Evolutionary conservation across 2,113 vertebrate genomes (phyloP).

Genomic region (Campylomormyrus numenius): DNA sequence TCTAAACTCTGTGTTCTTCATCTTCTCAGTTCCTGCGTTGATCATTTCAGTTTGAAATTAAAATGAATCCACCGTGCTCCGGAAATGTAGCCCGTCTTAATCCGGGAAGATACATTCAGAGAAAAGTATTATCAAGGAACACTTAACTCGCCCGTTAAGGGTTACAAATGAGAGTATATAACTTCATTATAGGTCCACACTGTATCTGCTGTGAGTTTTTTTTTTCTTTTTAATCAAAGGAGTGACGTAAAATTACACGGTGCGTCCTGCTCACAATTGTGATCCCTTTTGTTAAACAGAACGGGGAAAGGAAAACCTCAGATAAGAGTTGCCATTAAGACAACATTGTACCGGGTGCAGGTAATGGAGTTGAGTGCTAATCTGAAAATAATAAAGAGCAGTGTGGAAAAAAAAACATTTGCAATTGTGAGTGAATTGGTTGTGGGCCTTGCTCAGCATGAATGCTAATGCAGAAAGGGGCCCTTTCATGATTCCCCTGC

Average conservation of each 20-base stretch:
- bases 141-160: background rate
- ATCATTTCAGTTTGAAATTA: background rate
- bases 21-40: background rate
- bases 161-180: conserved; percentile 13
- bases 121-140: background rate
- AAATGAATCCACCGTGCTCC: background rate
- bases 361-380: conserved; percentile 1
- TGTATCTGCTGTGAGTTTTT: background rate
- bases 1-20: background rate
- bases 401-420: background rate
- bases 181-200: conserved; percentile 14
- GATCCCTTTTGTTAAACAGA: background rate
- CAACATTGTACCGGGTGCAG: background rate
- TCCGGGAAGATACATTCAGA: background rate
- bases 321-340: conserved; percentile 1
- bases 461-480: background rate
- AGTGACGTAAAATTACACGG: background rate
- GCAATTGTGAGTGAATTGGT: background rate
- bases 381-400: background rate
- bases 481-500: background rate
- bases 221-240: background rate
- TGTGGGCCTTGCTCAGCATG: background rate
- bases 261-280: background rate
- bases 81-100: background rate
- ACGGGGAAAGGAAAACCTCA: background rate